A percentile compares a stretch with the other conserved stretches of the same genome.
Conservation (phyloP, 1,140 invertebrate species). For the Oreohelix idahoensis region DNA sequence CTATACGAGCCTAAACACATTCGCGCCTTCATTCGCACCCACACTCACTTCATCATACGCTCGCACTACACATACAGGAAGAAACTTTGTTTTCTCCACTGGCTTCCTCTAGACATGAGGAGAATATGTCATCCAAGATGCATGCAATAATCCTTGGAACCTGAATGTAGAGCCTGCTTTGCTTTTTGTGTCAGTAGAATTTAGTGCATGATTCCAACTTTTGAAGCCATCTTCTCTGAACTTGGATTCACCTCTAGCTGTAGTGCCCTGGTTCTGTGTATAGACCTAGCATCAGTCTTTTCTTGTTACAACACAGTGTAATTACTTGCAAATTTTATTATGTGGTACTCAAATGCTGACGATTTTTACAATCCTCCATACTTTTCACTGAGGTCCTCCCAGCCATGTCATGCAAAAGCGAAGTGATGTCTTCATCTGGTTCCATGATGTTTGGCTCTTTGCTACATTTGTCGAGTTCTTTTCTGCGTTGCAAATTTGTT, state of each 20-base stretch:
- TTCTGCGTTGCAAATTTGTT: background rate
- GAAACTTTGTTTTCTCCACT: background rate
- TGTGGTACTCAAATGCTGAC: no score
- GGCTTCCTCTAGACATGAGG: slow-evolving; percentile 19
- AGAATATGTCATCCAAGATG: background rate
- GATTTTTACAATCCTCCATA: no score
- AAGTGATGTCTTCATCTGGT: no score
- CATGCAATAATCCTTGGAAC: background rate
- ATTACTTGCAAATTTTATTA: background rate
- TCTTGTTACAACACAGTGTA: background rate
- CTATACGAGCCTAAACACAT: no score
- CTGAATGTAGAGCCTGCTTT: background rate
- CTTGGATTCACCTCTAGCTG: background rate
- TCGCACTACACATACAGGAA: no score
- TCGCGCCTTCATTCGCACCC: no score
- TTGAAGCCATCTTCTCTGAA: background rate
- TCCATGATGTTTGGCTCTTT: background rate
- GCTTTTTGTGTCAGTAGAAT: background rate
- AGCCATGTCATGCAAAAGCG: no score
- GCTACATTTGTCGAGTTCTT: background rate
- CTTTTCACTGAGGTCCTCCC: no score
- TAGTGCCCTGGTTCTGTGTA: no score
- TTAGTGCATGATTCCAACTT: background rate
- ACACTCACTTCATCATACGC: no score
- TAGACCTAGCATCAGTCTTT: background rate